A percentile compares a stretch with the other conserved stretches of the same genome.
phyloP scores from a whole-genome alignment of 92 coral and sea anemone genomes.

The Zoanthus gigantus region DNA sequence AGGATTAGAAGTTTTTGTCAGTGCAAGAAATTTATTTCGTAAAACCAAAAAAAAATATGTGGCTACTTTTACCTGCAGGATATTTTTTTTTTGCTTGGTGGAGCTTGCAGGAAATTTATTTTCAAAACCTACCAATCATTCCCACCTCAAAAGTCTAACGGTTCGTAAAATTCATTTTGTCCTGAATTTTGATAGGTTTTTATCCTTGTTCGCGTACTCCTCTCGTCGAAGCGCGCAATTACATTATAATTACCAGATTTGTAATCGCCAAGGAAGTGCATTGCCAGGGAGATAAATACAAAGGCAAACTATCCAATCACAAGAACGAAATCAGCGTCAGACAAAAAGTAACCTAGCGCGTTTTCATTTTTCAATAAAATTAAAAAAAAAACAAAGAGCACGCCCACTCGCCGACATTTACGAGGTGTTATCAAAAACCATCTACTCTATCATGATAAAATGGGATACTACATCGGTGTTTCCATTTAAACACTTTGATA shows the following conservation, averaged over 20 bases:
- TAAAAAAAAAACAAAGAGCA: slow-evolving; percentile 1
- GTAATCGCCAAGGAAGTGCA: slow-evolving; percentile 2
- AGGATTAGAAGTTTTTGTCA: too few relatives aligned
- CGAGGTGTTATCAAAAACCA: background rate
- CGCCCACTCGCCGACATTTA: background rate
- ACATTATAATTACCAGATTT: background rate
- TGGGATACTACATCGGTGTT: background rate
- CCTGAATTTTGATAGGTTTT: slow-evolving; percentile 8
- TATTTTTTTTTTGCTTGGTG: too few relatives aligned
- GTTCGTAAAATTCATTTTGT: slow-evolving; percentile 1
- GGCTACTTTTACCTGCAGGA: too few relatives aligned
- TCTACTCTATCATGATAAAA: background rate
- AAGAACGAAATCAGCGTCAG: slow-evolving; percentile 5
- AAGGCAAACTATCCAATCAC: slow-evolving; percentile 26
- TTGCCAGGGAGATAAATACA: slow-evolving; percentile 12
- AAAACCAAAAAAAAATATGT: too few relatives aligned
- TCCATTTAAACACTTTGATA: too few relatives aligned
- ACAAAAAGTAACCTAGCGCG: slow-evolving; percentile 27
- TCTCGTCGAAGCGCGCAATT: slow-evolving; percentile 1
- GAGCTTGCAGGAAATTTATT: too few relatives aligned
- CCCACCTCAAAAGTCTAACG: too few relatives aligned
- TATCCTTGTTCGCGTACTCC: background rate
- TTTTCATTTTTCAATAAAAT: slow-evolving; percentile 8
- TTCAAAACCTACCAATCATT: too few relatives aligned
- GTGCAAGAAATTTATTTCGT: too few relatives aligned